phyloP scores from a whole-genome alignment of 1,140 invertebrate species.

The Apis mellifera region Amel_HAv3.1 CM009936.2:4349501-4350000 shows the following conservation, averaged over 20 bases:
- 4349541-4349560: too few relatives aligned
- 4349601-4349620: too few relatives aligned
- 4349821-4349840: conserved; percentile 44
- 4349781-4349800: conserved; percentile 13
- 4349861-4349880: conserved; percentile 35
- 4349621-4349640: too few relatives aligned
- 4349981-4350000: neutral
- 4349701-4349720: neutral
- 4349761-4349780: conserved; percentile 16
- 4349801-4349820: conserved; percentile 17
- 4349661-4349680: too few relatives aligned
- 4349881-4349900: conserved; percentile 26
- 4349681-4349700: too few relatives aligned
- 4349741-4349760: neutral
- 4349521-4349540: too few relatives aligned
- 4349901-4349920: neutral
- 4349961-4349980: neutral
- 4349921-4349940: neutral
- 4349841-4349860: conserved; percentile 50
- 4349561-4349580: too few relatives aligned
- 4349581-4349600: too few relatives aligned
- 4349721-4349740: neutral
- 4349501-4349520: too few relatives aligned
- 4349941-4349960: conserved; percentile 9
- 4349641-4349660: too few relatives aligned